These are phyloP conservation scores for Pterocles orientalis DNA, from an alignment of 2,113 vertebrate species.

Conservation along the genomic window DNA sequence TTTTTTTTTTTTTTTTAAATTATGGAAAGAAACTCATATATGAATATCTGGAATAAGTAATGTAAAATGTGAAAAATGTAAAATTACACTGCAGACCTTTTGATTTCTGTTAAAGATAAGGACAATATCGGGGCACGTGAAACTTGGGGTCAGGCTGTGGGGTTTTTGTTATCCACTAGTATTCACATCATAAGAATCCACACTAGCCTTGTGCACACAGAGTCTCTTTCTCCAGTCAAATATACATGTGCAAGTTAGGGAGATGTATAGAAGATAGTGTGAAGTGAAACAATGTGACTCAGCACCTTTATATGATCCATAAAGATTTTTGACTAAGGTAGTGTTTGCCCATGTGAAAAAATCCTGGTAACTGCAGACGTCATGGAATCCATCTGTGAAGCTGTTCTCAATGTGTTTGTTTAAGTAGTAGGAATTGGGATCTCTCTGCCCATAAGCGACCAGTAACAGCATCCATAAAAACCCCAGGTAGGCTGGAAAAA, in stretches of 20 bases:
- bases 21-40: background rate
- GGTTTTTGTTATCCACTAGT: background rate
- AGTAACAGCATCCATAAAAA: conserved; percentile 95
- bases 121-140: background rate
- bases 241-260: background rate
- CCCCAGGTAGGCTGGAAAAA: conserved; percentile 83
- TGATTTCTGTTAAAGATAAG: background rate
- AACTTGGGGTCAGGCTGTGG: background rate
- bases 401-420: conserved; percentile 88
- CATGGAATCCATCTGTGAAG: conserved; percentile 82
- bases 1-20: background rate
- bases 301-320: conserved; percentile 85
- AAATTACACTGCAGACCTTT: background rate
- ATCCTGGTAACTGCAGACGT: conserved; percentile 80
- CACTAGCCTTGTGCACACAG: background rate
- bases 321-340: conserved; percentile 86
- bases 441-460: conserved; percentile 91
- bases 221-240: background rate
- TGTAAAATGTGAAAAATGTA: background rate
- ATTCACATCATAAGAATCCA: background rate
- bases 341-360: conserved; percentile 90
- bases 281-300: background rate
- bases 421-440: conserved; percentile 89
- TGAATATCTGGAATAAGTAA: background rate
- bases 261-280: background rate